These are phyloP conservation scores for Caenorhabditis angaria DNA, from an alignment of 2,888 invertebrate genomes.

Conservation along the genomic window DNA sequence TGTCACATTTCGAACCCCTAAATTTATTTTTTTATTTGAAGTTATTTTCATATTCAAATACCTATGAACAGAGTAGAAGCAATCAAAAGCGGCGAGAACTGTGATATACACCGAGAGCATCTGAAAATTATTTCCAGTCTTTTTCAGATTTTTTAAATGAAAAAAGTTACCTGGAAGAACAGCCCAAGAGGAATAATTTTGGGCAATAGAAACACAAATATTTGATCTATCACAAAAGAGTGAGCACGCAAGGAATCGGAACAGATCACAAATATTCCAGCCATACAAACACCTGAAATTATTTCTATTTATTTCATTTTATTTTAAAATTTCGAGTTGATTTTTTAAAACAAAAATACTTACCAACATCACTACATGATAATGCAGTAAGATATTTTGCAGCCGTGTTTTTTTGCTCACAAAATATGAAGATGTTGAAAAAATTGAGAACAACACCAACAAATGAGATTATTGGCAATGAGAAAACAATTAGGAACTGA, in stretches of 20 bases:
- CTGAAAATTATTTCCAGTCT: constrained; percentile 35
- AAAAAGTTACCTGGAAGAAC: constrained; percentile 58
- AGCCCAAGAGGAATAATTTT: constrained; percentile 65
- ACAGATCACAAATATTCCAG: constrained; percentile 65
- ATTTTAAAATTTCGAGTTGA: too few species aligned
- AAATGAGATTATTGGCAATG: constrained; percentile 55
- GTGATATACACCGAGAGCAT: constrained; percentile 68
- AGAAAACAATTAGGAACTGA: constrained; percentile 51
- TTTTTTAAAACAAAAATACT: too few species aligned
- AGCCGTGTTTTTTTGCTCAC: constrained; percentile 52
- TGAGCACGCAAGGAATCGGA: constrained; percentile 64
- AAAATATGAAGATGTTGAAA: constrained; percentile 61
- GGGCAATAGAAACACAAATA: constrained; percentile 63
- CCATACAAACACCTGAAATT: constrained; percentile 64
- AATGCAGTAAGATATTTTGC: constrained; percentile 61
- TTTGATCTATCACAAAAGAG: constrained; percentile 62
- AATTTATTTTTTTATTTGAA: not conserved
- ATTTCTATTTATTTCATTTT: too few species aligned
- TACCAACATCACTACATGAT: constrained; percentile 64
- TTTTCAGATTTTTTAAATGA: constrained; percentile 6
- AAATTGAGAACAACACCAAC: constrained; percentile 60
- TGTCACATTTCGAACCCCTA: constrained; percentile 37
- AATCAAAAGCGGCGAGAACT: constrained; percentile 66
- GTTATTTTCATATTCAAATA: constrained; percentile 6
- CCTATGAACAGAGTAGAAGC: constrained; percentile 60